Percentiles rank a stretch among this genome's conserved stretches.
Conservation (phyloP, 2,888 invertebrate species). For the Platynereis dumerilii region DNA sequence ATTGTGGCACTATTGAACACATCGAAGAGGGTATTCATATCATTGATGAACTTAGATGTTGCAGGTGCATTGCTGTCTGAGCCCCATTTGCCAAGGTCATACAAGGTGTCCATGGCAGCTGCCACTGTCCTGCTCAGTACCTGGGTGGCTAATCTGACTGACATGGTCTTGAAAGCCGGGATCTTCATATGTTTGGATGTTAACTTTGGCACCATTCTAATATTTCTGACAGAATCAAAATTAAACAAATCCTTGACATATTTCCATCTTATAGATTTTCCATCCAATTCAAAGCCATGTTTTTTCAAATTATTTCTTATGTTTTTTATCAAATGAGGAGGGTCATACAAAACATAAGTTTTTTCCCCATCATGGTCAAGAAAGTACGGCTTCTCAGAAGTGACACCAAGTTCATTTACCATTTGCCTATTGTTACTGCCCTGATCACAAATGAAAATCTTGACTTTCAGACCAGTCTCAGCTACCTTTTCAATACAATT, state of each 20-base stretch:
- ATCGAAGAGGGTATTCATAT: background rate
- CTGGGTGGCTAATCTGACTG: background rate
- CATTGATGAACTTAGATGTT: background rate
- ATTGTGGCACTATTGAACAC: background rate
- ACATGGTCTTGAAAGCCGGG: background rate
- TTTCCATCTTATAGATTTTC: constrained; percentile 8
- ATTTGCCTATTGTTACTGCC: constrained; percentile 22
- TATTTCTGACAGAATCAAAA: background rate
- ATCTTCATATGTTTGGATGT: background rate
- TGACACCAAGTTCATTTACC: constrained; percentile 11
- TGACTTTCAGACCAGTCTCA: constrained; percentile 1
- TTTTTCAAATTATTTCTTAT: constrained; percentile 22
- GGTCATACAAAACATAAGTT: constrained; percentile 23
- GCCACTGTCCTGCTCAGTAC: background rate
- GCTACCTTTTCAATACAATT: background rate
- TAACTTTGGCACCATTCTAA: constrained; percentile 14
- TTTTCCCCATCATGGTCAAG: background rate
- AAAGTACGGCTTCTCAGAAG: constrained; percentile 21
- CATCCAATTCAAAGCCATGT: constrained; percentile 10
- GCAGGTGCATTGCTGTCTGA: background rate
- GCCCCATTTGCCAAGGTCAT: no score
- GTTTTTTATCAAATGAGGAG: constrained; percentile 28
- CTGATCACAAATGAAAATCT: constrained; percentile 24
- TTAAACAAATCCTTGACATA: constrained; percentile 12
- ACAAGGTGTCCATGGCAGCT: background rate